A percentile compares a stretch with the other conserved stretches of the same genome.
phyloP scores from a whole-genome alignment of 2,888 invertebrate species.

The Stenodera caucasica region DNA sequence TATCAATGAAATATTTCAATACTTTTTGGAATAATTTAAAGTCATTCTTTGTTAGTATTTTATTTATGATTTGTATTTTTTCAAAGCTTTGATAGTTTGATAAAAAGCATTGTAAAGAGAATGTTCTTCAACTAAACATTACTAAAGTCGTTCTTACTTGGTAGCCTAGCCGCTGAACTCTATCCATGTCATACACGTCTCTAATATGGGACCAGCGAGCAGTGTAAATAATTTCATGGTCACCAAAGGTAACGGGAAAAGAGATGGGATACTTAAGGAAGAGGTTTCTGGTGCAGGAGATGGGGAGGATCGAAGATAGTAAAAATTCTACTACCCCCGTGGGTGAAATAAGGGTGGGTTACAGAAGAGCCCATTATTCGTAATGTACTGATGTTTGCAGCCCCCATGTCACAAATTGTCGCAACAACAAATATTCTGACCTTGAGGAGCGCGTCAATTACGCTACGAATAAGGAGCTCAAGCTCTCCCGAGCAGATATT shows the following conservation, averaged over 20 bases:
- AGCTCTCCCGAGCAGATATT: background rate
- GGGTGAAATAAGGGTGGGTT: background rate
- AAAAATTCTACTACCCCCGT: constrained; percentile 1
- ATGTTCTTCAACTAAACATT: too few relatives aligned
- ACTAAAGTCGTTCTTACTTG: background rate
- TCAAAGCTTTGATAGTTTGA: too few relatives aligned
- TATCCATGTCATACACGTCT: too few relatives aligned
- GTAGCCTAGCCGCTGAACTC: background rate
- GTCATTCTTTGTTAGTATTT: too few relatives aligned
- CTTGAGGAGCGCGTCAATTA: background rate
- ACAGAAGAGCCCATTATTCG: background rate
- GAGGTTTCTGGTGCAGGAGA: constrained; percentile 4
- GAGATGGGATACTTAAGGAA: background rate
- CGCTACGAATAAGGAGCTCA: background rate
- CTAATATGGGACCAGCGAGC: too few relatives aligned
- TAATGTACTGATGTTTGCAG: background rate
- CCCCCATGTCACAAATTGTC: constrained; percentile 10
- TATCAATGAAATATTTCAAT: too few relatives aligned
- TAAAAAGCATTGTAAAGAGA: too few relatives aligned
- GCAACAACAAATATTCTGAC: background rate
- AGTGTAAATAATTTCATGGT: too few relatives aligned
- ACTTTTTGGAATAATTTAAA: too few relatives aligned
- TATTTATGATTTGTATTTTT: too few relatives aligned
- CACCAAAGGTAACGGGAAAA: background rate
- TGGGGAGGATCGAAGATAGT: constrained; percentile 13